Conservation (phyloP, 2,113 vertebrate genomes). For the Tiliqua scincoides region DNA sequence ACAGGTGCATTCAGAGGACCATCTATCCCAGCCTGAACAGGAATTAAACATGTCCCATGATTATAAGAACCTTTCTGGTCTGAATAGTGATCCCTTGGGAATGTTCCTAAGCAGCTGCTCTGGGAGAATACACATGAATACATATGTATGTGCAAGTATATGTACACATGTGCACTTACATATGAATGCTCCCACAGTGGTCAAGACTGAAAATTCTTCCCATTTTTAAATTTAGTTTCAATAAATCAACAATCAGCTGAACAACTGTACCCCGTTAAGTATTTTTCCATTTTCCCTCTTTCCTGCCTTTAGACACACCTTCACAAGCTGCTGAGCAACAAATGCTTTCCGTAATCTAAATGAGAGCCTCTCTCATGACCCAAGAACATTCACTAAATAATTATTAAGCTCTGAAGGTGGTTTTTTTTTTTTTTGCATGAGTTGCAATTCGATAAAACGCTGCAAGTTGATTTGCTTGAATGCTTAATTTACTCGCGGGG, state of each 20-base stretch:
- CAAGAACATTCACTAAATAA: constrained; percentile 79
- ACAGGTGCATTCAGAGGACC: neutral
- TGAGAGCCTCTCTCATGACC: constrained; percentile 82
- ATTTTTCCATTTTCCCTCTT: constrained; percentile 79
- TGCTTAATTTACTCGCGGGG: constrained; percentile 68
- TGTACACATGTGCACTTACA: neutral
- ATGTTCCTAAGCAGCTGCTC: neutral
- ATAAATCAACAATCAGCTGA: constrained; percentile 36
- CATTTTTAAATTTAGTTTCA: constrained; percentile 25
- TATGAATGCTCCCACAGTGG: neutral
- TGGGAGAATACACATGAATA: neutral
- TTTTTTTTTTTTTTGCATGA: constrained; percentile 60
- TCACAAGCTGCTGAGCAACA: constrained; percentile 78
- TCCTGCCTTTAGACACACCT: constrained; percentile 68
- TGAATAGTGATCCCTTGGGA: neutral
- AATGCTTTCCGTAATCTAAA: constrained; percentile 80
- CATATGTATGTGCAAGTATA: no score
- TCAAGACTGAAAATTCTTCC: neutral
- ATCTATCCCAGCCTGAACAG: neutral
- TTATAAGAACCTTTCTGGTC: neutral
- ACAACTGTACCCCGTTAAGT: constrained; percentile 66
- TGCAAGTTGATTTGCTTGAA: constrained; percentile 78
- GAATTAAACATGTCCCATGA: neutral
- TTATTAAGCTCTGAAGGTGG: constrained; percentile 79
- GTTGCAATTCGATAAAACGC: constrained; percentile 73